phyloP scores from a whole-genome alignment of 2,888 invertebrate genomes.

The Drosophila niveifrons region DNA sequence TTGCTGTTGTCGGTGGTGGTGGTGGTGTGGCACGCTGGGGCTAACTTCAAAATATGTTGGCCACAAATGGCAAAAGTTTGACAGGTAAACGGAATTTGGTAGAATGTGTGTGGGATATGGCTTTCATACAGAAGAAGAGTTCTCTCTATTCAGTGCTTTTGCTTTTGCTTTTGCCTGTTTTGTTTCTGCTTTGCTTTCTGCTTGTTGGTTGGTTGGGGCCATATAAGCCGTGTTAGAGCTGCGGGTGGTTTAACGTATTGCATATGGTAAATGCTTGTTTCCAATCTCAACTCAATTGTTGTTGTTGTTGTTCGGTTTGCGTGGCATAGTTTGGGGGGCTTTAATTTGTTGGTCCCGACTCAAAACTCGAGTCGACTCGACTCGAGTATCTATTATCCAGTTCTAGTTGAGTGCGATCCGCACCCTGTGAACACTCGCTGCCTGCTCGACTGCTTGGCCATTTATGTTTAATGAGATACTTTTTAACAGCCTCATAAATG shows the following conservation, averaged over 20 bases:
- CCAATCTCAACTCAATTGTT: slow-evolving; percentile 19
- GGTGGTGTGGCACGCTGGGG: slow-evolving; percentile 55
- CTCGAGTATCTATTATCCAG: slow-evolving; percentile 64
- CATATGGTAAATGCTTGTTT: slow-evolving; percentile 23
- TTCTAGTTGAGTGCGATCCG: slow-evolving; percentile 54
- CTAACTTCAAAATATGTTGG: slow-evolving; percentile 80
- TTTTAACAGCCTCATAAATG: slow-evolving; percentile 82
- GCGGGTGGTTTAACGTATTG: slow-evolving; percentile 30
- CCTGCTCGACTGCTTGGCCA: slow-evolving; percentile 52
- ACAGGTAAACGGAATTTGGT: slow-evolving; percentile 79
- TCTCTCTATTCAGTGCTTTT: not conserved
- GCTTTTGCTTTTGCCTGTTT: not conserved
- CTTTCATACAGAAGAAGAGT: not conserved
- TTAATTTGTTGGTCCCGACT: slow-evolving; percentile 50
- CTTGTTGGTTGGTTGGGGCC: not conserved
- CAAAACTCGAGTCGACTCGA: slow-evolving; percentile 37
- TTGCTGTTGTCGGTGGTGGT: slow-evolving; percentile 22
- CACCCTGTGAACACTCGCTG: not conserved
- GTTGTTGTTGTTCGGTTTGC: slow-evolving; percentile 5
- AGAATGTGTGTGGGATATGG: slow-evolving; percentile 58
- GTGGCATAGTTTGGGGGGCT: slow-evolving; percentile 22
- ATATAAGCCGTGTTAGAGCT: slow-evolving; percentile 15
- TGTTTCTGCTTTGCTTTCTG: not conserved
- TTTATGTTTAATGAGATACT: slow-evolving; percentile 83
- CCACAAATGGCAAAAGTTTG: slow-evolving; percentile 82